These are phyloP conservation scores for Hydrochoerus hydrochaeris DNA, from an alignment of 2,113 vertebrate genomes.

Conservation along the genomic window DNA sequence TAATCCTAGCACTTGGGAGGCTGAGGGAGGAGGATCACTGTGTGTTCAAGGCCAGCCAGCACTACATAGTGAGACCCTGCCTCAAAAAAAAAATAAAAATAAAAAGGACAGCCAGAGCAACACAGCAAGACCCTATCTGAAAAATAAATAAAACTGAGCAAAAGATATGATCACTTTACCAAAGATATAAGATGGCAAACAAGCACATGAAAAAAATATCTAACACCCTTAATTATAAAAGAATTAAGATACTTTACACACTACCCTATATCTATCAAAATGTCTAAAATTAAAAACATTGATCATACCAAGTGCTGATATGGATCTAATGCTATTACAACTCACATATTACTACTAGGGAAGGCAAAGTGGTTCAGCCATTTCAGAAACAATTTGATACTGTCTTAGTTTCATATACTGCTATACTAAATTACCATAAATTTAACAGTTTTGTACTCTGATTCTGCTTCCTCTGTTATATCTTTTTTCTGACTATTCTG, in stretches of 20 bases:
- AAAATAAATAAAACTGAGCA: conserved; percentile 36
- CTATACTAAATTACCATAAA: background rate
- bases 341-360: background rate
- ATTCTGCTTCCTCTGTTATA: background rate
- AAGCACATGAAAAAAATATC: conserved; percentile 43
- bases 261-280: background rate
- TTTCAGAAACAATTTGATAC: background rate
- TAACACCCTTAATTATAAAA: background rate
- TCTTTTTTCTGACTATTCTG: background rate
- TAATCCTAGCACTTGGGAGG: background rate
- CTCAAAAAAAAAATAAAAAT: background rate
- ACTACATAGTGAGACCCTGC: background rate
- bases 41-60: background rate
- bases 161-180: conserved; percentile 26
- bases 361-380: background rate
- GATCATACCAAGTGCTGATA: background rate
- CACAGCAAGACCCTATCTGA: background rate
- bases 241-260: background rate
- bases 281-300: background rate
- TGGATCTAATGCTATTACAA: background rate
- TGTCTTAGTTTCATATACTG: background rate
- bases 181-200: conserved; percentile 14
- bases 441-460: background rate
- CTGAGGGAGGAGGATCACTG: background rate
- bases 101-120: background rate